Evolutionary conservation across 2,113 vertebrate genomes (phyloP), one percentile per base, ranked within the genome.

Genomic region (Callionymus lyra): DNA sequence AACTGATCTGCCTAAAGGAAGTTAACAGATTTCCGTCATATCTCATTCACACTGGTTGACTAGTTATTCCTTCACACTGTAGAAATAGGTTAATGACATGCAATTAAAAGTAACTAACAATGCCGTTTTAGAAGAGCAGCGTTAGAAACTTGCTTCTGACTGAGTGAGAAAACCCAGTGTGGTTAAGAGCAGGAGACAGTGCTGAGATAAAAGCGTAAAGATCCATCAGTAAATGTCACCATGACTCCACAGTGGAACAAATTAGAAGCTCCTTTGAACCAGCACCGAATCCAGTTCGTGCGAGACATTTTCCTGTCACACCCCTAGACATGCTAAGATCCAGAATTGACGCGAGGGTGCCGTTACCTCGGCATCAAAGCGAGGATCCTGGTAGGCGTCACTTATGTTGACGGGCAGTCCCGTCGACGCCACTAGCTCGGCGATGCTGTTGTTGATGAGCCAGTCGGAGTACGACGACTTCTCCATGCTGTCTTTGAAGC

Each of bases 351-450:
- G 21, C 38, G 9, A 12, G n/a, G 34, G 53, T 44, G 33, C 17
- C 37, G 35, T 79, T 85, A 99, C 95, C 81, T 97, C 94, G 3
- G 91, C 91, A 53, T 99, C 94, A 57, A 97, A 97, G 72, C 94
- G 94, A 16, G 94, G 94, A 68, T 99, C 95, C 77, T 99, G 95
- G 68, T 92, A 97, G 48, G 92, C 92, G 35, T 99, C 95, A 0
- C 91, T 98, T 63, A 97, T 93, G 75, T 99, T 99, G 55, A 99
- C 94, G 0, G 95, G 93, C 15, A 98, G 90, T 59, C 95, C 95
- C 0, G 95, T 97, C 34, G 95, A 99, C 27, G 95, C 94, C 9
- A 98, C 94, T 10, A 99, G 87, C 74, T 99, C 95, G 1, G 94
- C 95, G 34, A 99, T 83, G 52, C 95, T 98, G 55, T 97, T 99